Conservation (phyloP, 1,140 invertebrate genomes). For the Catajapyx aquilonaris region DNA sequence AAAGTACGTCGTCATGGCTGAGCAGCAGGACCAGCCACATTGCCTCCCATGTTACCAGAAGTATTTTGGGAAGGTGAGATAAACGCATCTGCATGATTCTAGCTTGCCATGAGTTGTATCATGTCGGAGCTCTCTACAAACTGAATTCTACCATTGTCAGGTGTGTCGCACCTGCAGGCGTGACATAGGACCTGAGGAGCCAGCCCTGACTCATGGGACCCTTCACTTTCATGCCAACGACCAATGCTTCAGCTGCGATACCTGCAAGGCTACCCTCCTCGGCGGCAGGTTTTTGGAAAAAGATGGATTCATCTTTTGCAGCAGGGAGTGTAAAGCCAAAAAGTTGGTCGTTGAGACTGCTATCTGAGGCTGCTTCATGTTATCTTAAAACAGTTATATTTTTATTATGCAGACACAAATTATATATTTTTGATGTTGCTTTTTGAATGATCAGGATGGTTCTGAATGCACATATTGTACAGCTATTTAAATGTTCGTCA, state of each 20-base stretch:
- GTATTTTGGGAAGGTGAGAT: slow-evolving; percentile 34
- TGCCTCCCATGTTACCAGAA: slow-evolving; percentile 58
- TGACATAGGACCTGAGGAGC: slow-evolving; percentile 49
- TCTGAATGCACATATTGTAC: too few species aligned
- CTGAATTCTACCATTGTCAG: slow-evolving; percentile 19
- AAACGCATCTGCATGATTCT: slow-evolving; percentile 4
- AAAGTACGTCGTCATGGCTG: slow-evolving; percentile 49
- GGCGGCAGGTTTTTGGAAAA: slow-evolving; percentile 38
- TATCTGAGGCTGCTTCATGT: too few species aligned
- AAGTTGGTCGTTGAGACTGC: too few species aligned
- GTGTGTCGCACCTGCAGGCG: slow-evolving; percentile 44
- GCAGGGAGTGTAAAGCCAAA: neutral
- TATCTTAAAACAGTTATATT: too few species aligned
- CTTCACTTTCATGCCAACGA: slow-evolving; percentile 55
- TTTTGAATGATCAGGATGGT: too few species aligned
- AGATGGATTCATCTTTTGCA: slow-evolving; percentile 43
- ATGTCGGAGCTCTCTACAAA: neutral
- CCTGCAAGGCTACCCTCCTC: slow-evolving; percentile 45
- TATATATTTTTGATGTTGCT: too few species aligned
- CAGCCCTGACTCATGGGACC: slow-evolving; percentile 47
- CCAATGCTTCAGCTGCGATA: slow-evolving; percentile 48
- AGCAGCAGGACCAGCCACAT: slow-evolving; percentile 47
- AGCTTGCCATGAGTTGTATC: slow-evolving; percentile 1
- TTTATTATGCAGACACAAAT: too few species aligned
- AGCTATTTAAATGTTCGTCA: too few species aligned